Evolutionary conservation across 2,113 vertebrate species (phyloP).

Genomic region (Thunnus thynnus): DNA sequence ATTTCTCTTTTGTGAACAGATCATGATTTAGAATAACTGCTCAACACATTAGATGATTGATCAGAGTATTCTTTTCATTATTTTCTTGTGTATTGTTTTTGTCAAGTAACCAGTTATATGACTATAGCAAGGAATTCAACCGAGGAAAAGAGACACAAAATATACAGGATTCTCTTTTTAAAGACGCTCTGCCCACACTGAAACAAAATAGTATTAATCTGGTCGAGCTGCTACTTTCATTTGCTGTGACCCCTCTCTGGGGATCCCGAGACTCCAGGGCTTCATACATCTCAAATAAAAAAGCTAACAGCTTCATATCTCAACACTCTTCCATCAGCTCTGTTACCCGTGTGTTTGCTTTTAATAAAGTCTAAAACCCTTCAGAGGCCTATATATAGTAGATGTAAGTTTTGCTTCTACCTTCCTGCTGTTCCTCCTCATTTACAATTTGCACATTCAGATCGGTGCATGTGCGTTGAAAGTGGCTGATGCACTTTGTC

Average conservation of each 20-base stretch:
- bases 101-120: conserved; percentile 6
- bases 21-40: conserved; percentile 60
- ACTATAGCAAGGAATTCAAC: not conserved
- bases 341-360: conserved; percentile 70
- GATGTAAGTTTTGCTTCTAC: conserved; percentile 12
- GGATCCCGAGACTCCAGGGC: conserved; percentile 85
- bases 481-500: not conserved
- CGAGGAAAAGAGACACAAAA: not conserved
- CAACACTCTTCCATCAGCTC: conserved; percentile 83
- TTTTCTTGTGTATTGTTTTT: conserved; percentile 22
- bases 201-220: conserved; percentile 86
- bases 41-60: conserved; percentile 61
- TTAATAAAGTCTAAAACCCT: conserved; percentile 60
- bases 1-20: conserved; percentile 58
- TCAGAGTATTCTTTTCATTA: conserved; percentile 41
- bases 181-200: conserved; percentile 77
- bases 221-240: conserved; percentile 87
- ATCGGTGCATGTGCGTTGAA: not conserved
- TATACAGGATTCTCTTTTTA: conserved; percentile 55
- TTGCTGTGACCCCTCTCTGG: conserved; percentile 86
- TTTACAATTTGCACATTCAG: not conserved
- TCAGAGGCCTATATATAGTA: conserved; percentile 15
- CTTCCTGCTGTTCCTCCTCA: not conserved
- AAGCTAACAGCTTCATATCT: conserved; percentile 87
- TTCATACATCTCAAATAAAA: conserved; percentile 90